These are phyloP conservation scores for Erynnis tages DNA, from an alignment of 2,888 invertebrate genomes.

Conservation along the genomic window DNA sequence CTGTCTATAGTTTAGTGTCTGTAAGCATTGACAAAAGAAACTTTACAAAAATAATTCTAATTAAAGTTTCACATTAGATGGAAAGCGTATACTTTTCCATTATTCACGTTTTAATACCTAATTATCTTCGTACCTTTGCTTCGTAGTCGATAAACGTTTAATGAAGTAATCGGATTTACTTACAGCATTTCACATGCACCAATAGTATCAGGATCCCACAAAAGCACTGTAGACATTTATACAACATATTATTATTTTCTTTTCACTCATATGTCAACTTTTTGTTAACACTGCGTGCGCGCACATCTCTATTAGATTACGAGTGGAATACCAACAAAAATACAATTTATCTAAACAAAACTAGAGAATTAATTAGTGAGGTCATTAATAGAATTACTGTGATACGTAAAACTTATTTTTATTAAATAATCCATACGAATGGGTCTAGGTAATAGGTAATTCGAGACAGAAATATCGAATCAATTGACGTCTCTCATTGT, in stretches of 20 bases:
- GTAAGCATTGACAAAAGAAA: no score
- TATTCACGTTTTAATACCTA: slow-evolving; percentile 6
- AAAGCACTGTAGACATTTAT: slow-evolving; percentile 34
- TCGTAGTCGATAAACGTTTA: not conserved
- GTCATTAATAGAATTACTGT: not conserved
- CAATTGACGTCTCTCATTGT: slow-evolving; percentile 11
- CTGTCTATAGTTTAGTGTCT: no score
- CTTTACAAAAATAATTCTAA: no score
- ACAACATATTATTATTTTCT: slow-evolving; percentile 31
- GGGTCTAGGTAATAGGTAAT: not conserved
- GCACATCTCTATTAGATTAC: slow-evolving; percentile 4
- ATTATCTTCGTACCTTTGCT: no score
- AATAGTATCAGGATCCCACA: slow-evolving; percentile 26
- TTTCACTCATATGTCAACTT: slow-evolving; percentile 34
- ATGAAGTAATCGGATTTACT: slow-evolving; percentile 6
- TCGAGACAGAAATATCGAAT: not conserved
- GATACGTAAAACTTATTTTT: not conserved
- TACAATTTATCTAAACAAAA: no score
- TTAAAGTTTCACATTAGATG: no score
- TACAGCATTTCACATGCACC: slow-evolving; percentile 8
- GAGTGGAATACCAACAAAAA: slow-evolving; percentile 17
- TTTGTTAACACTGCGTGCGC: slow-evolving; percentile 11
- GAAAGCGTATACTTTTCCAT: no score
- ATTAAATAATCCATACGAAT: not conserved
- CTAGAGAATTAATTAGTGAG: slow-evolving; percentile 33